Evolutionary conservation across 2,888 invertebrate species (phyloP).

Genomic region (Choreutis nemorana): DNA sequence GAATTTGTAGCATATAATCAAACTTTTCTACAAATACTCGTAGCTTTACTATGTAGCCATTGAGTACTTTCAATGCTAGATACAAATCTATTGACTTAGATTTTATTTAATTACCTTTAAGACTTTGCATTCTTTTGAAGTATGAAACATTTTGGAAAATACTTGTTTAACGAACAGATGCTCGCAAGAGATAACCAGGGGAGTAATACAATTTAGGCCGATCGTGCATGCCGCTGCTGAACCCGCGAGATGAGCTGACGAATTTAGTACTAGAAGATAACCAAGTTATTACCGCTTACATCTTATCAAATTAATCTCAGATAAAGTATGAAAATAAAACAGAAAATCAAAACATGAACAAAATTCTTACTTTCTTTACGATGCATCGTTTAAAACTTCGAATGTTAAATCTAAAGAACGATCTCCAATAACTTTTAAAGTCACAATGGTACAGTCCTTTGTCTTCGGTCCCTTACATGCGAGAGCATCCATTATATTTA

Average conservation of each 20-base stretch:
- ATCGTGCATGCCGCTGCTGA: too few species aligned
- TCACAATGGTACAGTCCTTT: neutral
- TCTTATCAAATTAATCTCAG: too few species aligned
- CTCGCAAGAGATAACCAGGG: too few species aligned
- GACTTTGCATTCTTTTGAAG: conserved; percentile 27
- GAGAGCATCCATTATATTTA: neutral
- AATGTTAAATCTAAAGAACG: neutral
- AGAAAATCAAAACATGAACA: neutral
- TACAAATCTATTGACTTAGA: neutral
- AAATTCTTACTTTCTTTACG: neutral
- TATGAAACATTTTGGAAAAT: conserved; percentile 24
- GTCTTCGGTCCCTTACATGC: neutral
- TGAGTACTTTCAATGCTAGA: neutral
- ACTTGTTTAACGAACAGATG: conserved; percentile 37
- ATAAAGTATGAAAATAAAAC: too few species aligned
- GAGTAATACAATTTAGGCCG: too few species aligned
- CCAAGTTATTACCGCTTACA: too few species aligned
- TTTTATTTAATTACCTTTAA: conserved; percentile 20
- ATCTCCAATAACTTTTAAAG: neutral
- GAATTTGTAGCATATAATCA: too few species aligned
- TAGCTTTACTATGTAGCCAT: neutral
- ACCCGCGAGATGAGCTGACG: too few species aligned
- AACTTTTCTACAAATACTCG: neutral
- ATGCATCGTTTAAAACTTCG: neutral
- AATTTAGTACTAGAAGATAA: too few species aligned